These are phyloP conservation scores for Clusia tigrina DNA, from an alignment of 2,888 invertebrate species.

Conservation along the genomic window DNA sequence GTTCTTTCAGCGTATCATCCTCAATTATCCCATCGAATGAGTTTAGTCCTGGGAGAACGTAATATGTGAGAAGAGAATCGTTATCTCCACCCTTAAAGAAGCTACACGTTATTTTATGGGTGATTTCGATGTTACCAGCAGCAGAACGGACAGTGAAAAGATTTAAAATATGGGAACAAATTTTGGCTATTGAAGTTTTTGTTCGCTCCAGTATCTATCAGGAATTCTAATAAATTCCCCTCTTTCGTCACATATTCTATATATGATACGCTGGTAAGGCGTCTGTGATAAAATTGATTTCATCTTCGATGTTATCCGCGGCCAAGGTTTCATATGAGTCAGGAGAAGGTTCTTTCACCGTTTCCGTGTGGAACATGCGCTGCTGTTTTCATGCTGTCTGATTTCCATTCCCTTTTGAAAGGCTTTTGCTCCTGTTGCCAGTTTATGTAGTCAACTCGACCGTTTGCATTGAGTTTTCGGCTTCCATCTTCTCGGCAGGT, in stretches of 20 bases:
- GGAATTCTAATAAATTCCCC: background rate
- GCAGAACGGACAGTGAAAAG: background rate
- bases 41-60: too few relatives aligned
- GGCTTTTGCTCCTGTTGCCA: too few relatives aligned
- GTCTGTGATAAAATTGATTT: conserved; percentile 23
- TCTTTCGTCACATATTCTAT: conserved; percentile 16
- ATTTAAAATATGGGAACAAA: too few relatives aligned
- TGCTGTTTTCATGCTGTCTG: too few relatives aligned
- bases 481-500: too few relatives aligned
- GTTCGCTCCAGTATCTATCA: conserved; percentile 6
- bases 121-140: background rate
- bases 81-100: conserved; percentile 8
- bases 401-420: too few relatives aligned
- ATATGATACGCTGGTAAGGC: conserved; percentile 24
- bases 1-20: background rate
- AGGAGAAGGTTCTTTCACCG: background rate
- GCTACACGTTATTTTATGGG: background rate
- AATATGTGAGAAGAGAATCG: conserved; percentile 3
- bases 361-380: conserved; percentile 2
- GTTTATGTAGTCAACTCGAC: too few relatives aligned
- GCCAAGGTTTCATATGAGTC: background rate
- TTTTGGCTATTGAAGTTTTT: background rate
- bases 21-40: conserved; percentile 10
- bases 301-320: background rate
- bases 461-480: too few relatives aligned